phyloP scores from a whole-genome alignment of 2,888 invertebrate genomes.

The Chloroclysta siterata region DNA sequence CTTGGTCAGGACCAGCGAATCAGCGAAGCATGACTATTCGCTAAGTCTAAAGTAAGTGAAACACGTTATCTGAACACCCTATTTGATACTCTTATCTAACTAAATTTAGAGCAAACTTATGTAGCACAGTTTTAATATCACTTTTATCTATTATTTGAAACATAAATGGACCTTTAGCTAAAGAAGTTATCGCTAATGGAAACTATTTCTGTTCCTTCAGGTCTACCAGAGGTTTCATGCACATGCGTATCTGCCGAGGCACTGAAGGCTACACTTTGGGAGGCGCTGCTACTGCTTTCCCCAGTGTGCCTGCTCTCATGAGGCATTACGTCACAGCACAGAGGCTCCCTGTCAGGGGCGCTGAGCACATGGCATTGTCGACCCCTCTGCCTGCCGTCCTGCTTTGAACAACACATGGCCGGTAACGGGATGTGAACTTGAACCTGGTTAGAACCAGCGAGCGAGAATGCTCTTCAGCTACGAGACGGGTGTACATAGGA shows the following conservation, averaged over 20 bases:
- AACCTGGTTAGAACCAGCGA: conserved; percentile 25
- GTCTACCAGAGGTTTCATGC: conserved; percentile 97
- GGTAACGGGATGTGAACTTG: conserved; percentile 36
- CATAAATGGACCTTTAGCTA: too few relatives aligned
- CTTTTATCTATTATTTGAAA: not conserved
- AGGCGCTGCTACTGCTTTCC: conserved; percentile 96
- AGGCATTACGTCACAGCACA: conserved; percentile 95
- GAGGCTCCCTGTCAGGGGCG: conserved; percentile 96
- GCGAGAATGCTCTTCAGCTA: conserved; percentile 31
- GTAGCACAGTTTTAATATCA: not conserved
- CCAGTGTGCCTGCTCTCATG: conserved; percentile 97
- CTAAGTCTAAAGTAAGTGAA: conserved; percentile 95
- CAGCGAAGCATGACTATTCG: conserved; percentile 96
- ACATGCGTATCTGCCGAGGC: conserved; percentile 96
- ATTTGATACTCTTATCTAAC: conserved; percentile 14
- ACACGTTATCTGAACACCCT: conserved; percentile 6
- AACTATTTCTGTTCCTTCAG: conserved; percentile 81
- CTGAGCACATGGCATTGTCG: conserved; percentile 97
- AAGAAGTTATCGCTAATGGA: not conserved
- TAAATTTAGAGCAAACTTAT: not conserved
- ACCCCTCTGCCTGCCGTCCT: conserved; percentile 96
- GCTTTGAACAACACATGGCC: conserved; percentile 71
- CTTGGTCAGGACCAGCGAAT: conserved; percentile 97
- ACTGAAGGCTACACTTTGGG: conserved; percentile 94
- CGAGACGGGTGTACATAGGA: conserved; percentile 51